Base-by-base conservation (phyloP, 2,797 vertebrate species). In the Tiaroga cobitis region DNA sequence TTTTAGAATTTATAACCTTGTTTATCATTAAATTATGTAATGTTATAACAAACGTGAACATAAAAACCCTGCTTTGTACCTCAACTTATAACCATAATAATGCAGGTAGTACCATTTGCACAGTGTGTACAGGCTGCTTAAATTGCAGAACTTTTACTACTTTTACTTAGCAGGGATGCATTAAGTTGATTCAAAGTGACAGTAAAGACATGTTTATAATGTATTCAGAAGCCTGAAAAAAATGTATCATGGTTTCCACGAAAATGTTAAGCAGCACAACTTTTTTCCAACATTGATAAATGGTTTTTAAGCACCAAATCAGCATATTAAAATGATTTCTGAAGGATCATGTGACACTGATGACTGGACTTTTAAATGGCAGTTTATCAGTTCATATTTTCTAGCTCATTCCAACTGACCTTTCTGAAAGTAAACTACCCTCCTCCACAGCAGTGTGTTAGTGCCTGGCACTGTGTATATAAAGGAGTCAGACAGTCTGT, bases 401-500 rank as follows among this genome's bases (percentile, higher is more conserved):
- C 69, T 41, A 16, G 41, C 19, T 77, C 51, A 39, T 34, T 13
- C 32, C 56, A 34, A 15, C 2, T 16, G 43, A 65, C 26, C 54
- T 67, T 69, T 32, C 65, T 29, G 21, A 56, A 41, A 15, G 32
- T 59, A 43, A 77, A 16, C 41, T 34, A 13, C 26, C 3, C 15
- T 72, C 26, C 15, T n/a, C 49, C 26, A 2, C 59, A 18, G 19
- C n/a, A 82, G 54, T n/a, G 15, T 1, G 32, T 10, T 32, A 18
- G 87, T 5, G 51, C 83, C 67, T 87, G 43, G 81, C 76, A 83
- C 69, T 3, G 41, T 8, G 2, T 5, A 16, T 4, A 16, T 32
- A 49, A 75, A 49, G 18, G 69, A 86, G 39, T 83, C 43, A 72
- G 4, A 3, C 13, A 18, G 26, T 0, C 15, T 69, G 69, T 86